Percentiles rank a stretch among this genome's conserved stretches.
Conservation (phyloP, 2,888 invertebrate species). For the Alitta virens region DNA sequence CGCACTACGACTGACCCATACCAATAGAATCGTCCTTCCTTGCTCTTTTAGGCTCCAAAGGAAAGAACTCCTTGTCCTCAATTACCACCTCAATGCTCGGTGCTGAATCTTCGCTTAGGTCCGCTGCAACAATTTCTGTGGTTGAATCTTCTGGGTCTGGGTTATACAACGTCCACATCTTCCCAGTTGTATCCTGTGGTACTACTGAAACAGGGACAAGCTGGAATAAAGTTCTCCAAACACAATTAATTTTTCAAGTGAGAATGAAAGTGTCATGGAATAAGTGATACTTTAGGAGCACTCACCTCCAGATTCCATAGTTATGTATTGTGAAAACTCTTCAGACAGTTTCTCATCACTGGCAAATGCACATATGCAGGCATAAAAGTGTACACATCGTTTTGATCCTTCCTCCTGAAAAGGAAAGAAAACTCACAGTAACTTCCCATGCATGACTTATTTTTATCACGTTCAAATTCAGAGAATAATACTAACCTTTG, state of each 20-base stretch:
- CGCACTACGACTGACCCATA: too few species aligned
- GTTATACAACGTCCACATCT: too few species aligned
- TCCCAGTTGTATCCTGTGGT: too few species aligned
- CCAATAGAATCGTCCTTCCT: constrained; percentile 3
- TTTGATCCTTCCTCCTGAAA: constrained; percentile 36
- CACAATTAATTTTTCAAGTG: too few species aligned
- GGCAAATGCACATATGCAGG: constrained; percentile 70
- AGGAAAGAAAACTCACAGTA: too few species aligned
- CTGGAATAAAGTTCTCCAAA: too few species aligned
- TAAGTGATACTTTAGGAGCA: too few species aligned
- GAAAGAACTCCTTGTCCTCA: neutral
- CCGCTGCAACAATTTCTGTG: neutral
- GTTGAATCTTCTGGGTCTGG: too few species aligned
- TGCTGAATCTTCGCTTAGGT: neutral
- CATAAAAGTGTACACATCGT: constrained; percentile 70
- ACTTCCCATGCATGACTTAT: too few species aligned
- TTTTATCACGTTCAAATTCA: too few species aligned
- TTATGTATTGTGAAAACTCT: constrained; percentile 66
- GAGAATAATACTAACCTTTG: constrained; percentile 61
- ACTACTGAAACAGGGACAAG: too few species aligned
- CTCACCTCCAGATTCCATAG: constrained; percentile 45
- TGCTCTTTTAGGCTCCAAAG: neutral
- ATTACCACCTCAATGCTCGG: neutral
- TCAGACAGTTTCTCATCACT: constrained; percentile 65
- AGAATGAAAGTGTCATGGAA: too few species aligned